Conservation (phyloP, 2,888 invertebrate species). For the Tetragonula carbonaria region DNA sequence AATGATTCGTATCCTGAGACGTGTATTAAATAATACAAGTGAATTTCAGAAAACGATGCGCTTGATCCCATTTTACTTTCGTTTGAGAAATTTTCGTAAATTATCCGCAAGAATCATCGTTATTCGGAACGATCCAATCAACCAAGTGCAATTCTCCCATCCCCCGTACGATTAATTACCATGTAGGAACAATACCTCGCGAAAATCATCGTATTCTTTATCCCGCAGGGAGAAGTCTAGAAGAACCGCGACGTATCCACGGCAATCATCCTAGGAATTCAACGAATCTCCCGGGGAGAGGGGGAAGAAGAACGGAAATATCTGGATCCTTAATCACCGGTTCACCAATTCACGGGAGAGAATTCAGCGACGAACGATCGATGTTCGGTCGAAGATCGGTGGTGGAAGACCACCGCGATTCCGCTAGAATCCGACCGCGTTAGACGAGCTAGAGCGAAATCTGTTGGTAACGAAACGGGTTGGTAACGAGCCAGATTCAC, state of each 20-base stretch:
- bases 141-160: not conserved
- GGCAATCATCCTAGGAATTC: slow-evolving; percentile 24
- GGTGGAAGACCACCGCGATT: not conserved
- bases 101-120: not conserved
- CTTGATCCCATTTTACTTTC: no score
- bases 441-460: not conserved
- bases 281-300: slow-evolving; percentile 7
- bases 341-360: no score
- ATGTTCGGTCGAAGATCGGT: slow-evolving; percentile 20
- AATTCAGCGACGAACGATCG: slow-evolving; percentile 12
- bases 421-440: not conserved
- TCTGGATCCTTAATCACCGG: not conserved
- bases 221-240: slow-evolving; percentile 3
- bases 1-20: no score
- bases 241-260: not conserved
- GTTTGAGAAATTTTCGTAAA: no score
- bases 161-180: not conserved
- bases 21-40: no score
- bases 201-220: slow-evolving; percentile 26
- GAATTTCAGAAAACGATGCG: no score
- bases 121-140: not conserved
- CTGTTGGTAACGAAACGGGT: not conserved
- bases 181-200: not conserved
- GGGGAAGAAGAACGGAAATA: slow-evolving; percentile 17
- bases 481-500: no score